Evolutionary conservation across 2,797 vertebrate genomes (phyloP).

Genomic region (Phrynocephalus forsythii): DNA sequence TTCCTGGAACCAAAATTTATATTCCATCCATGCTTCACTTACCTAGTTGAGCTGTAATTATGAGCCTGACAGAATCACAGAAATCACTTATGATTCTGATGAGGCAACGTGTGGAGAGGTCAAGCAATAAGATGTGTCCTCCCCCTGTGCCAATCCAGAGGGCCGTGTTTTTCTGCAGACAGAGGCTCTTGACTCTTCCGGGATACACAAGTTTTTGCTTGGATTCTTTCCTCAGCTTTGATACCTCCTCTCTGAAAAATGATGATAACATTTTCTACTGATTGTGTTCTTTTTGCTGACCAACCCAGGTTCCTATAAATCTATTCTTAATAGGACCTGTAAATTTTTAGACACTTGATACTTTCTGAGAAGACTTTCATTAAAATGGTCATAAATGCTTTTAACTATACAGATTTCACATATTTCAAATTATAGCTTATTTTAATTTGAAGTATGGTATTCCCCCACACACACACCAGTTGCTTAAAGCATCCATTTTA

Average conservation of each 20-base stretch:
- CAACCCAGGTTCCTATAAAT: neutral
- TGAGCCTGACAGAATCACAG: constrained; percentile 86
- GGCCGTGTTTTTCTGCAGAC: constrained; percentile 87
- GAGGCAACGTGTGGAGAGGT: constrained; percentile 85
- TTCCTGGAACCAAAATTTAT: constrained; percentile 16
- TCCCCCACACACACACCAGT: neutral
- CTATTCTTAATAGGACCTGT: too few species aligned
- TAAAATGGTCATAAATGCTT: neutral
- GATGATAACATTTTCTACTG: constrained; percentile 27
- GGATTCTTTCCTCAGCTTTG: constrained; percentile 69
- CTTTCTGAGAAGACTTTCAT: neutral
- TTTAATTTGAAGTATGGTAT: neutral
- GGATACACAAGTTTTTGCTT: constrained; percentile 76
- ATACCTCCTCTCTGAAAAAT: constrained; percentile 74
- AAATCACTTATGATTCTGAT: constrained; percentile 83
- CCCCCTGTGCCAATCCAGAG: constrained; percentile 95
- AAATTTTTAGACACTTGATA: too few species aligned
- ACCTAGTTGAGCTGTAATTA: constrained; percentile 85
- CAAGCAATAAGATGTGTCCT: constrained; percentile 90
- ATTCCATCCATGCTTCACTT: constrained; percentile 34
- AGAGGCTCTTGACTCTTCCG: constrained; percentile 89
- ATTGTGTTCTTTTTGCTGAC: neutral
- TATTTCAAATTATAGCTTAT: neutral
- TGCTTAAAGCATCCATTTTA: neutral
- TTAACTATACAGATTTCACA: neutral